Evolutionary conservation across 2,888 invertebrate genomes (phyloP).

Genomic region (Tenthredo distinguenda): DNA sequence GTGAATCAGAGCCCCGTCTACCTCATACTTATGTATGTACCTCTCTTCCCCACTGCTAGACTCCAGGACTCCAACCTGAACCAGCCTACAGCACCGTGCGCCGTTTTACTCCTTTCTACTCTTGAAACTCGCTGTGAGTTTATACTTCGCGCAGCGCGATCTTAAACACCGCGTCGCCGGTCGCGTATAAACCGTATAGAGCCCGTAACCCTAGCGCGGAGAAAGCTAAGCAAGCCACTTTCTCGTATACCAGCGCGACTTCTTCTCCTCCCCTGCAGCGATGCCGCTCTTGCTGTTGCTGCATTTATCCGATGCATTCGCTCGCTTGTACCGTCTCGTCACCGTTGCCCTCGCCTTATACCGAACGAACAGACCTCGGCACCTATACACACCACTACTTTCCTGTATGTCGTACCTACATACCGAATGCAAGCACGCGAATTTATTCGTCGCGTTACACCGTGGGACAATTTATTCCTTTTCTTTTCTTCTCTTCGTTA

Average conservation of each 20-base stretch:
- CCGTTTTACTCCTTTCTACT: conserved; percentile 10
- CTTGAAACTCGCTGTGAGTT: background rate
- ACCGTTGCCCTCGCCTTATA: background rate
- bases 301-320: conserved; percentile 56
- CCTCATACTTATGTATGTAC: background rate
- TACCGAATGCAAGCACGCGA: background rate
- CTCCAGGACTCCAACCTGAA: background rate
- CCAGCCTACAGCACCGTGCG: background rate
- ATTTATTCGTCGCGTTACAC: background rate
- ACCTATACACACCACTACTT: background rate
- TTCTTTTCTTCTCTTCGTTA: background rate
- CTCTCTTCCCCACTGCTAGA: background rate
- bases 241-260: conserved; percentile 4
- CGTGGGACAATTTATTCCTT: background rate
- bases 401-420: background rate
- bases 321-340: background rate
- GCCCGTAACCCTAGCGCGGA: conserved; percentile 34
- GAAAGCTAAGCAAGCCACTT: conserved; percentile 33
- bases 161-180: background rate
- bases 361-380: background rate
- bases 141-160: background rate
- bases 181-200: background rate
- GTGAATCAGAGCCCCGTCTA: background rate
- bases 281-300: conserved; percentile 74
- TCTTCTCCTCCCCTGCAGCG: background rate